Evolutionary conservation across 2,888 invertebrate species (phyloP), one percentile per base, ranked within the genome.

Genomic region (Eupithecia insigniata): DNA sequence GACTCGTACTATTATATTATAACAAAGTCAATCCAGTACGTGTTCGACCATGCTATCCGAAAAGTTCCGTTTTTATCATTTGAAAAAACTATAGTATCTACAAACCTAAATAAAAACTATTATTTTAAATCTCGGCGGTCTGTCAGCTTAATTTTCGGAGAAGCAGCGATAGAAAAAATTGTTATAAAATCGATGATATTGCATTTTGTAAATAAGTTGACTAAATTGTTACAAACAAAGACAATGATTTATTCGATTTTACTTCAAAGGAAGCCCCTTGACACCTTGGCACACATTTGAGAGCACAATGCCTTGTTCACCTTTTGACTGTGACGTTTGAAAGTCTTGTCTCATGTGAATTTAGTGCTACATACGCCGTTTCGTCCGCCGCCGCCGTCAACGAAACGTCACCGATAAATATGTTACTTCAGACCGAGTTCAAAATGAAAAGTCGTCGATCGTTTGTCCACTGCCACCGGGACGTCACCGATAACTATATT

Each of bases 231-330:
- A n/a, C 43, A 43, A 43, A 43, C n/a, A 8, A 43, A n/a, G n/a
- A 43, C 43, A n/a, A 43, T 43, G 43, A 43, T 43, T 43, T 43
- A 43, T 43, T 43, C n/a, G n/a, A 43, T 43, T 43, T 43, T 43
- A n/a, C 43, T n/a, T n/a, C n/a, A 43, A 8, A 43, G 43, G 18
- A 18, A 43, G 18, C 43, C n/a, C n/a, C 43, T 43, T 18, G 43
- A 43, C 43, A 43, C 43, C 1, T n/a, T n/a, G n/a, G 18, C 43
- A n/a, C 8, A 43, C 43, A 43, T 43, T n/a, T 43, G 6, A n/a
- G 18, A 43, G 43, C 43, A 43, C 43, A 43, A 43, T 43, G n/a
- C 43, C 43, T 18, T 43, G 43, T 43, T 43, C 43, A 43, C 43
- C 43, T 43, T 43, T 43, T 43, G n/a, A 43, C 6, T 18, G 43